Evolutionary conservation across 92 coral and sea anemone genomes (phyloP), one percentile per base, ranked within the genome.

Genomic region (Zoanthus solanderi): DNA sequence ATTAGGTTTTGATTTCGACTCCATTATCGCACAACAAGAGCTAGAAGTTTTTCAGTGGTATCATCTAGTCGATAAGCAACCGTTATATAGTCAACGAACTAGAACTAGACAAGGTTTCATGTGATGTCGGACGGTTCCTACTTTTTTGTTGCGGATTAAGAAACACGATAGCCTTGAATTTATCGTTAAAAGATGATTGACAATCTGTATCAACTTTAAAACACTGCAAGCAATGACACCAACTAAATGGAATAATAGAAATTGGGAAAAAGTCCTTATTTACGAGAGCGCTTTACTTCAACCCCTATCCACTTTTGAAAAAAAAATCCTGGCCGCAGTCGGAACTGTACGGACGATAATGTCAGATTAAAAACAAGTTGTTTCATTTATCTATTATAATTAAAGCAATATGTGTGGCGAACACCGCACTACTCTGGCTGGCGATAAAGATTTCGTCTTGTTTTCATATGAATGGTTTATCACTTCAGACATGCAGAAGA

Each of bases 381-480:
- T 75, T 18, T 67, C 61, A 81, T 65, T 81, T 81, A 81, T 45
- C 85, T 6, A 65, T 67, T 81, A 37, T 37, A 81, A 81, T 81
- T 81, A 61, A 81, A 81, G 74, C 85, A 81, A n/a, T 44, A 54
- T 81, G 75, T 31, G 63, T 18, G 75, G 85, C 42, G 74, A 42
- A 56, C 28, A 29, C 67, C 66, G 82, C 60, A 32, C 53, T 16
- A 18, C 29, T 81, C 85, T 28, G 32, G 75, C 44, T 28, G 15
- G 85, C 44, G 85, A 81, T 81, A 81, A 81, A 81, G 61, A 65
- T 81, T 80, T 81, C 85, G 85, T 81, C 75, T 65, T 81, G 75
- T 66, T 81, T 81, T 66, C 74, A 63, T 46, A 63, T 81, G 85
- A 81, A 81, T 69, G 85, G 76, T 81, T 79, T 81, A 81, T 81